Evolutionary conservation across 2,113 vertebrate species (phyloP).

Genomic region (Nothobranchius kuhntae): DNA sequence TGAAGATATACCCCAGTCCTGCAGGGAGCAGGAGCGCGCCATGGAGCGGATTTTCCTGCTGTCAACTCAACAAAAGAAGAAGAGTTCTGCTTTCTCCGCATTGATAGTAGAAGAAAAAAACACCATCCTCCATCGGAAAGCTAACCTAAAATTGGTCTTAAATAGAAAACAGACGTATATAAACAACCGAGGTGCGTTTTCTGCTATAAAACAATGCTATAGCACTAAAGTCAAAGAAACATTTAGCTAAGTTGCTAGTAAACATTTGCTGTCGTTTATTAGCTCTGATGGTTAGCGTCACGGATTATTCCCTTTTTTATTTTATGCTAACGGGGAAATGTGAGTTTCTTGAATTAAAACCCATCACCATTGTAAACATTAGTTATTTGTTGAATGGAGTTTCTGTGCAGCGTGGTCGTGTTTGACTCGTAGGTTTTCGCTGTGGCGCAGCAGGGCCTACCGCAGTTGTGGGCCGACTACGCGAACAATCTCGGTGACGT

Average conservation of each 20-base stretch:
- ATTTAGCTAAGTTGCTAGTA: background rate
- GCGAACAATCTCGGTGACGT: conserved; percentile 1
- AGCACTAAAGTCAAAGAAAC: accelerated
- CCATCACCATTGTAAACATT: accelerated
- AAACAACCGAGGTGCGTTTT: conserved; percentile 18
- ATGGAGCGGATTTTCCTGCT: background rate
- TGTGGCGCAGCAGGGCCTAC: conserved; percentile 54
- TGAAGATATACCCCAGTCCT: background rate
- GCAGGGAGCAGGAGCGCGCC: background rate
- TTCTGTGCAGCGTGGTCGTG: accelerated
- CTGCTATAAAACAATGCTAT: background rate
- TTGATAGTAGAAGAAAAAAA: conserved; percentile 24
- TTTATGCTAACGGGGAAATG: background rate
- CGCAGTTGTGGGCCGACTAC: conserved; percentile 9
- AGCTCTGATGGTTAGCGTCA: conserved; percentile 9
- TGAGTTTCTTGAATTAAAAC: background rate
- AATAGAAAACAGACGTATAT: background rate
- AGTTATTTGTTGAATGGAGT: accelerated
- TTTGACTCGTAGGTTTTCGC: background rate
- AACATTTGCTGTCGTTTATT: background rate
- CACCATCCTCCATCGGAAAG: conserved; percentile 16
- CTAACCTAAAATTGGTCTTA: background rate
- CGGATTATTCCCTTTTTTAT: background rate
- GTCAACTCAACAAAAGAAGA: background rate
- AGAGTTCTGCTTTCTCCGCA: background rate